Conservation (phyloP, 2,113 vertebrate species). For the Xenopus tropicalis region UCB_Xtro_10.0 CM004448.2:107387001-107387500, state of each 20-base stretch:
- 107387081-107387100: conserved; percentile 16
- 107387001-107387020: conserved; percentile 18
- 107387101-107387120: conserved; percentile 31
- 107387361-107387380: not conserved
- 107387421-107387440: too few relatives aligned
- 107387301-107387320: too few relatives aligned
- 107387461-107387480: too few relatives aligned
- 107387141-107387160: conserved; percentile 21
- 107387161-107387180: conserved; percentile 23
- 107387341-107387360: not conserved
- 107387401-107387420: too few relatives aligned
- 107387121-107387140: conserved; percentile 34
- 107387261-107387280: not conserved
- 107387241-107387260: conserved; percentile 21
- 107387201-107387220: conserved; percentile 20
- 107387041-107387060: conserved; percentile 12
- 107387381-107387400: too few relatives aligned
- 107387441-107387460: too few relatives aligned
- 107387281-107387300: too few relatives aligned
- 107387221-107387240: conserved; percentile 14
- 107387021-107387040: conserved; percentile 21
- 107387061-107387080: conserved; percentile 10
- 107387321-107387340: not conserved
- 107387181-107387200: conserved; percentile 44
- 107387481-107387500: too few relatives aligned